Evolutionary conservation across 2,113 vertebrate species (phyloP).

Genomic region (Callipepla squamata): DNA sequence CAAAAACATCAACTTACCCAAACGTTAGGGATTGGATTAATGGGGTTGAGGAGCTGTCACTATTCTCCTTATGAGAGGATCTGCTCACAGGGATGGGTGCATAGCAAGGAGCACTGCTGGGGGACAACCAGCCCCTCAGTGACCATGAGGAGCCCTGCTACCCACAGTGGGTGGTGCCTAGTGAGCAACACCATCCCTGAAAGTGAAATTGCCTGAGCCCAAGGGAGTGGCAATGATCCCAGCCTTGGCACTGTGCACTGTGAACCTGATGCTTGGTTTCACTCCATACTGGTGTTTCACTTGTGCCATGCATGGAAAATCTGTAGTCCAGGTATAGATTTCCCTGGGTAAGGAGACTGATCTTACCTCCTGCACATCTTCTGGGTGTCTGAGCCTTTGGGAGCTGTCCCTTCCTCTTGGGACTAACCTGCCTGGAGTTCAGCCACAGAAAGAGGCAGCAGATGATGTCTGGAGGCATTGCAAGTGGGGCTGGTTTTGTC

Average conservation of each 20-base stretch:
- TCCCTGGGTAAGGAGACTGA: neutral
- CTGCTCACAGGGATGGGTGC: neutral
- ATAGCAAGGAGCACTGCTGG: fast-evolving
- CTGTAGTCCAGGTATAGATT: neutral
- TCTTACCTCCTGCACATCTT: neutral
- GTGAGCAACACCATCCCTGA: too few relatives aligned
- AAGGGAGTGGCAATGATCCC: neutral
- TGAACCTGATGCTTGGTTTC: neutral
- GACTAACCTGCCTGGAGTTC: fast-evolving
- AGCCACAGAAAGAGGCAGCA: neutral
- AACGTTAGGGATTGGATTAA: neutral
- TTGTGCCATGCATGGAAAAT: neutral
- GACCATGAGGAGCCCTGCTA: fast-evolving
- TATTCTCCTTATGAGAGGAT: neutral
- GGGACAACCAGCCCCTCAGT: neutral
- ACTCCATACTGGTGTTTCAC: neutral
- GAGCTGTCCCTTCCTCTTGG: neutral
- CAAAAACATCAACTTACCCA: neutral
- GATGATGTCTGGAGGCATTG: neutral
- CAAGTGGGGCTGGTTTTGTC: neutral
- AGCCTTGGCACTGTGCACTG: neutral
- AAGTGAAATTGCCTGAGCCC: neutral
- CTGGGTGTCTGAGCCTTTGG: neutral
- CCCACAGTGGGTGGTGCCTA: neutral
- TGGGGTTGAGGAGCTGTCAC: neutral